Evolutionary conservation across 2,888 invertebrate genomes (phyloP), one percentile per base, ranked within the genome.

Genomic region (Pachliopta kotzebuea): DNA sequence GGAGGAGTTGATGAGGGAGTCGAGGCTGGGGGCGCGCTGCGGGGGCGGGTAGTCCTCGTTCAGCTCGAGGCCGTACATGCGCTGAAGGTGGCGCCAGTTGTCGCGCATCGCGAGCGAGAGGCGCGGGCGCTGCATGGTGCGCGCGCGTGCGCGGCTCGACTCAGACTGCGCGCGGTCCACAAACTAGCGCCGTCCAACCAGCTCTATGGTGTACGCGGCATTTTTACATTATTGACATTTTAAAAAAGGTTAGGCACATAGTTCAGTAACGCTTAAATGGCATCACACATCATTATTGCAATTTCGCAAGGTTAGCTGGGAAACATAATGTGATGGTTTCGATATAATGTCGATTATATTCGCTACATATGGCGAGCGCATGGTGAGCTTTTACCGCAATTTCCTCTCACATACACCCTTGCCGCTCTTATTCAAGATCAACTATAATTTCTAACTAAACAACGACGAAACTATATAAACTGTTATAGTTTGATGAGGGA

Each of bases 1-100:
- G 0, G 95, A 95, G 6, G 95, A 93, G 83, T 95, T 95, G 67
- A 94, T 95, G 37, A 95, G 88, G 69, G 94, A 94, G 78, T 95
- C 95, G 59, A 95, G 81, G 3, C 94, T 95, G 56, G 94, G 93
- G 2, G 94, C 92, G 62, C 92, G 81, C 1, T 81, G 76, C 26
- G 85, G 86, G 65, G 86, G 85, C 37, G 80, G 62, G 71, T 72
- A 81, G 62, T 86, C 86, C 29, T 84, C 84, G 61, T 77, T 87
- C 70, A 85, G 77, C 67, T 92, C 91, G 70, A 92, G 82, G 68
- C 92, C 91, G 81, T 92, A 92, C 8, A 90, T 83, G 69, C 88
- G 86, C 74, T 92, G 92, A 68, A 92, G 81, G 66, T 91, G 88
- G 69, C 88, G 87, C 92, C 92, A 92, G 83, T 92, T 92, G 87